phyloP scores from a whole-genome alignment of 2,888 invertebrate species.

The Agonopterix heracliana region DNA sequence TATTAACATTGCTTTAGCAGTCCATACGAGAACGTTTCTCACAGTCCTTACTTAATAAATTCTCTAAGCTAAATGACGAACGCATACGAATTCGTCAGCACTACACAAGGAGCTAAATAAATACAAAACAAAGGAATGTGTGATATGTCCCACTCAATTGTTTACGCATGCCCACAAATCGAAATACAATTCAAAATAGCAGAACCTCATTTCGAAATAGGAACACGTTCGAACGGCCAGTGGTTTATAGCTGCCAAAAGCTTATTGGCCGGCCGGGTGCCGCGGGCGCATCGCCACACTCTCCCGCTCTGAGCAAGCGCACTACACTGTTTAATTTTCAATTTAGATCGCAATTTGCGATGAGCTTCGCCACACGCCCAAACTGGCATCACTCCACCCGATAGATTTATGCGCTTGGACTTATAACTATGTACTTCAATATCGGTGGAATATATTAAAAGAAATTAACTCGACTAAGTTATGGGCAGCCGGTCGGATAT shows the following conservation, averaged over 20 bases:
- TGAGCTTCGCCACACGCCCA: slow-evolving; percentile 62
- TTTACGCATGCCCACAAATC: slow-evolving; percentile 12
- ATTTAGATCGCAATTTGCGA: slow-evolving; percentile 78
- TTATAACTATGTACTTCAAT: slow-evolving; percentile 35
- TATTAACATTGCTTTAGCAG: too few relatives aligned
- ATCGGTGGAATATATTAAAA: slow-evolving; percentile 64
- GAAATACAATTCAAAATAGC: slow-evolving; percentile 15
- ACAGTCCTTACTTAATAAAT: too few relatives aligned
- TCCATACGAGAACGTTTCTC: too few relatives aligned
- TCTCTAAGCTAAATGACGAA: too few relatives aligned
- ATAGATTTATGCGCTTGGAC: slow-evolving; percentile 62
- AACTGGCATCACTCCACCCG: slow-evolving; percentile 62
- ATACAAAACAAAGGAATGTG: background rate
- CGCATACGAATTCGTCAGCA: too few relatives aligned
- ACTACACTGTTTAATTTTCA: slow-evolving; percentile 76
- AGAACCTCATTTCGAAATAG: slow-evolving; percentile 29
- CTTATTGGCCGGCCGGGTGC: slow-evolving; percentile 22
- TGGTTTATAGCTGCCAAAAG: slow-evolving; percentile 19
- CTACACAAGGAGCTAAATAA: too few relatives aligned
- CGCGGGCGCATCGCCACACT: slow-evolving; percentile 17
- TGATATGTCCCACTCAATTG: slow-evolving; percentile 5
- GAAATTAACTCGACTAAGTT: slow-evolving; percentile 67
- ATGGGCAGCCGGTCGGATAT: slow-evolving; percentile 37
- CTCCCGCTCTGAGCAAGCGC: slow-evolving; percentile 23
- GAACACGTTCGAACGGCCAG: slow-evolving; percentile 20